phyloP scores from a whole-genome alignment of 1,140 invertebrate genomes.

The Gryllus bimaculatus region DNA sequence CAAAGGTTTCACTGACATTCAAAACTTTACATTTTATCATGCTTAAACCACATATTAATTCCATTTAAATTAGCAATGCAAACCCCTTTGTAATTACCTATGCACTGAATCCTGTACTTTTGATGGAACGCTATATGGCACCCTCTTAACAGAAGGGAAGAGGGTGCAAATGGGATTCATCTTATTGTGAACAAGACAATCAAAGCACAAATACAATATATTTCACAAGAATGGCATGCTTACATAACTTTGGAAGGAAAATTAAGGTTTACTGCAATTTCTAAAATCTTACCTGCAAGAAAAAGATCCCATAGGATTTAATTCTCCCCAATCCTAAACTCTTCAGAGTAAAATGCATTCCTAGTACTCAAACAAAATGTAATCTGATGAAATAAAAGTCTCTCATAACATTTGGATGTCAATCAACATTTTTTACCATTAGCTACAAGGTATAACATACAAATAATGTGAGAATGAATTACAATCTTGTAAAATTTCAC shows the following conservation, averaged over 20 bases:
- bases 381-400: neutral
- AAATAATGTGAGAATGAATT: no score
- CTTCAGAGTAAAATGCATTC: neutral
- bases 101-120: neutral
- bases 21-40: neutral
- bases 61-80: neutral
- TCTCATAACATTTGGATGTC: slow-evolving; percentile 6
- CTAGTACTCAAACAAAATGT: neutral
- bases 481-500: no score
- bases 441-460: no score
- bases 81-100: neutral
- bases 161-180: neutral
- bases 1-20: neutral
- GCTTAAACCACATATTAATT: neutral
- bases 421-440: neutral
- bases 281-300: neutral
- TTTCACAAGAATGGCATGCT: slow-evolving; percentile 16
- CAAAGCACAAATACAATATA: slow-evolving; percentile 18
- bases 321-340: neutral
- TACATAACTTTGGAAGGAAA: slow-evolving; percentile 10
- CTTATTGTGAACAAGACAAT: neutral
- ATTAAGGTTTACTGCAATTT: neutral
- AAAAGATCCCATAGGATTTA: slow-evolving; percentile 8
- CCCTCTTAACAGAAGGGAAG: neutral
- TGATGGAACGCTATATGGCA: neutral